Evolutionary conservation across 1,140 invertebrate species (phyloP).

Genomic region (Stratiolaelaps scimitus): DNA sequence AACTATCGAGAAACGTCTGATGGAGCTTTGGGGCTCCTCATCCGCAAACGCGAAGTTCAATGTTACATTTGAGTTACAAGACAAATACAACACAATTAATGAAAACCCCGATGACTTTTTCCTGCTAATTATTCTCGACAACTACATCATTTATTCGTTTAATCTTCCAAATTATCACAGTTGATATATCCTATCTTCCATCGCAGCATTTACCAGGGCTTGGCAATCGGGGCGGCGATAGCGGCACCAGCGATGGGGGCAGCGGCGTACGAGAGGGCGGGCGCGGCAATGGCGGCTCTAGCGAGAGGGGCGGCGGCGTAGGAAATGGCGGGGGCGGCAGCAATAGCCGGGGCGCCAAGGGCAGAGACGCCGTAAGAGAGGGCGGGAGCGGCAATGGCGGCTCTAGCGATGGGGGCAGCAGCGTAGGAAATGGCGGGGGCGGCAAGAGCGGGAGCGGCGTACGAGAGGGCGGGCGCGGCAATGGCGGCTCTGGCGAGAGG

Average conservation of each 20-base stretch:
- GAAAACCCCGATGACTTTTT: too few relatives aligned
- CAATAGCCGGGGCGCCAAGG: not conserved
- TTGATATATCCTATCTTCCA: too few relatives aligned
- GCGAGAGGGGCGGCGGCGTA: not conserved
- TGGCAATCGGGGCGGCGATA: not conserved
- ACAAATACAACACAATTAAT: too few relatives aligned
- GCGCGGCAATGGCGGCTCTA: not conserved
- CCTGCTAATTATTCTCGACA: too few relatives aligned
- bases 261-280: not conserved
- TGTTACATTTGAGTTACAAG: too few relatives aligned
- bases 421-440: conserved; percentile 16
- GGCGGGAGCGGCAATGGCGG: conserved; percentile 6
- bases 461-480: not conserved
- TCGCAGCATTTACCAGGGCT: not conserved
- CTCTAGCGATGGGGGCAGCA: conserved; percentile 4
- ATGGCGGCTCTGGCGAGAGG: not conserved
- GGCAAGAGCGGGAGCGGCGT: not conserved
- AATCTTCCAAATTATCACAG: too few relatives aligned
- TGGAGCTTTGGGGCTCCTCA: too few relatives aligned
- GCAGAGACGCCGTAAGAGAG: not conserved
- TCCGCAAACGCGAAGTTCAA: too few relatives aligned
- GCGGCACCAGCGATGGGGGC: not conserved
- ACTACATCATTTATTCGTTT: too few relatives aligned
- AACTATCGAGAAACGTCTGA: too few relatives aligned
- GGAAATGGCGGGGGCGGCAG: not conserved